Evolutionary conservation across 2,888 invertebrate genomes (phyloP).

Genomic region (Apoderus coryli): DNA sequence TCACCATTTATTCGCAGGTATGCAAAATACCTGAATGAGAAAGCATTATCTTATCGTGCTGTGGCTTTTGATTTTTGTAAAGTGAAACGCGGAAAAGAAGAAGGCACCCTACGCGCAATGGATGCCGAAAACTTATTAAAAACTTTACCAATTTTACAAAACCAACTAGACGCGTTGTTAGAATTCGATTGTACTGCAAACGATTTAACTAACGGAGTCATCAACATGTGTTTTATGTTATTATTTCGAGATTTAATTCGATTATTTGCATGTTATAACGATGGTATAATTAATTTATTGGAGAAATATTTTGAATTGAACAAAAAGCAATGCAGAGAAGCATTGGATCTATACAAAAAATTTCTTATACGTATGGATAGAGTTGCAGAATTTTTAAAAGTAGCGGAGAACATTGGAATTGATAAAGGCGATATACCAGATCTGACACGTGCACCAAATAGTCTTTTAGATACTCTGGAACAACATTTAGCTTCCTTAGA

Average conservation of each 20-base stretch:
- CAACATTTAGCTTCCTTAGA: slow-evolving; percentile 91
- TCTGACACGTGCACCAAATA: slow-evolving; percentile 95
- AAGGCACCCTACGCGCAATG: slow-evolving; percentile 95
- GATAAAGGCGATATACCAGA: slow-evolving; percentile 99
- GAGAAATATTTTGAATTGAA: slow-evolving; percentile 99
- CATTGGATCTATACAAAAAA: slow-evolving; percentile 96
- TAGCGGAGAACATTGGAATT: slow-evolving; percentile 81
- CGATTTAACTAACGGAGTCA: slow-evolving; percentile 87
- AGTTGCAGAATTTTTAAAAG: slow-evolving; percentile 96
- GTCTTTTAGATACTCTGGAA: slow-evolving; percentile 92
- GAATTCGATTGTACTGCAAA: slow-evolving; percentile 98
- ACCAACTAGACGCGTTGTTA: slow-evolving; percentile 87
- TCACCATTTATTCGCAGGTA: slow-evolving; percentile 97
- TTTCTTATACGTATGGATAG: slow-evolving; percentile 98
- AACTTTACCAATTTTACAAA: slow-evolving; percentile 91
- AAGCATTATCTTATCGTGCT: slow-evolving; percentile 93
- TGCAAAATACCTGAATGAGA: slow-evolving; percentile 98
- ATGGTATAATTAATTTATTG: slow-evolving; percentile 95
- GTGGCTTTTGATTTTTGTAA: slow-evolving; percentile 99
- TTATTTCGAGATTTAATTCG: slow-evolving; percentile 98
- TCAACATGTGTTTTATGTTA: slow-evolving; percentile 98
- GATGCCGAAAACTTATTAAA: slow-evolving; percentile 94
- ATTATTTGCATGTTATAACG: slow-evolving; percentile 98
- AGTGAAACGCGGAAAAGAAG: slow-evolving; percentile 97
- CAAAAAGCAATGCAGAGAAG: slow-evolving; percentile 97